Base-by-base conservation (phyloP, 2,797 vertebrate species). In the Simalia tracyae region DNA sequence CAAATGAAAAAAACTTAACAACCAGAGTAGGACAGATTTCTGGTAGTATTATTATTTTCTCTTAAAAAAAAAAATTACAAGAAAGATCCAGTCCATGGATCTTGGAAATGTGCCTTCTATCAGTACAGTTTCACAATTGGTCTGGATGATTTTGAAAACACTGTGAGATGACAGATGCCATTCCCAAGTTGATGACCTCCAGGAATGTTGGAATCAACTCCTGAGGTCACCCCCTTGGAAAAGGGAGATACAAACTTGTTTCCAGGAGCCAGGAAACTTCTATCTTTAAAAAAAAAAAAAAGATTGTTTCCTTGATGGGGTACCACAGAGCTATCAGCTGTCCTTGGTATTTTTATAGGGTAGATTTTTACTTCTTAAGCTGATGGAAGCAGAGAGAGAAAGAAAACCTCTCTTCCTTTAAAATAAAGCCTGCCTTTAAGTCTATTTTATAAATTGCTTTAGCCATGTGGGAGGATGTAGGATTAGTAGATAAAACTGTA, bases 401-500 rank as follows among this genome's bases (percentile, higher is more conserved):
- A 14, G 3, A 61, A 24, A 19, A 2, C 8, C 5, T 1, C 5
- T 24, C 46, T 31, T 24, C 5, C 12, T 76, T 66, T 5, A n/a
- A 92, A 93, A 89, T 66, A 94, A 91, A 94, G 84, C 90, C 88
- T 86, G 61, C 88, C 91, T 15, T 95, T 90, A 95, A 96, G 92
- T 92, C 24, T 88, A 0, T 94, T 89, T 68, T 42, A 50, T 89
- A 92, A 95, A 93, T 93, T 91, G 8, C 89, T 31, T 60, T 19
- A 89, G 90, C 42, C 5, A 1, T 19, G 60, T 9, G 50, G 31
- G 64, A 89, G 91, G 92, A 85, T 84, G 86, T 31, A 94, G 92
- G 89, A 93, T 94, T 95, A 7, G 19, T 86, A 95, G 92, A 92
- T 92, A 93, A 94, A 97, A 88, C 76, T 87, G 87, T 94, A 92